Conservation (phyloP, 1,140 invertebrate genomes). For the Leptoteleia sp. region DNA sequence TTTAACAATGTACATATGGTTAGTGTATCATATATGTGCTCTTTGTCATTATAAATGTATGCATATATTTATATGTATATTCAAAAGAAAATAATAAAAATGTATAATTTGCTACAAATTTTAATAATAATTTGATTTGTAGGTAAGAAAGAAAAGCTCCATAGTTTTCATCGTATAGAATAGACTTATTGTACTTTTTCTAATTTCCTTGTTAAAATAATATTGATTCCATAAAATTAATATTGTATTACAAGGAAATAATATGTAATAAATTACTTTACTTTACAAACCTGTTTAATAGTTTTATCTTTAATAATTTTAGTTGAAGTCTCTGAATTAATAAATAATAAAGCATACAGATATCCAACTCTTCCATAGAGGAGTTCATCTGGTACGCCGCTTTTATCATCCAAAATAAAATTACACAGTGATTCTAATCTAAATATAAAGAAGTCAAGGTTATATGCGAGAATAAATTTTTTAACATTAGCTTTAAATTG, state of each 20-base stretch:
- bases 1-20: constrained; percentile 3
- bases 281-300: constrained; percentile 79
- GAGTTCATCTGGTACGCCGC: constrained; percentile 88
- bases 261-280: too few relatives aligned
- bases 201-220: too few relatives aligned
- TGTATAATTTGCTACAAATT: too few relatives aligned
- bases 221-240: too few relatives aligned
- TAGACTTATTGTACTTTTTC: too few relatives aligned
- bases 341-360: constrained; percentile 88
- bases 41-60: neutral
- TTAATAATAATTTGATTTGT: too few relatives aligned
- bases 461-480: neutral
- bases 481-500: neutral
- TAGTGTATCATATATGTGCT: too few relatives aligned
- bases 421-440: constrained; percentile 82
- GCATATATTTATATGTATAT: too few relatives aligned
- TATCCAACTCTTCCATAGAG: constrained; percentile 93
- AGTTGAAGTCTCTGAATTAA: constrained; percentile 84
- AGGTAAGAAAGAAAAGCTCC: too few relatives aligned
- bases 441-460: constrained; percentile 2
- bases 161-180: too few relatives aligned
- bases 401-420: constrained; percentile 79
- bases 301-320: constrained; percentile 78
- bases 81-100: too few relatives aligned
- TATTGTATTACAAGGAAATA: too few relatives aligned